phyloP scores from a whole-genome alignment of 2,888 invertebrate species.

The Arenicola marina region DNA sequence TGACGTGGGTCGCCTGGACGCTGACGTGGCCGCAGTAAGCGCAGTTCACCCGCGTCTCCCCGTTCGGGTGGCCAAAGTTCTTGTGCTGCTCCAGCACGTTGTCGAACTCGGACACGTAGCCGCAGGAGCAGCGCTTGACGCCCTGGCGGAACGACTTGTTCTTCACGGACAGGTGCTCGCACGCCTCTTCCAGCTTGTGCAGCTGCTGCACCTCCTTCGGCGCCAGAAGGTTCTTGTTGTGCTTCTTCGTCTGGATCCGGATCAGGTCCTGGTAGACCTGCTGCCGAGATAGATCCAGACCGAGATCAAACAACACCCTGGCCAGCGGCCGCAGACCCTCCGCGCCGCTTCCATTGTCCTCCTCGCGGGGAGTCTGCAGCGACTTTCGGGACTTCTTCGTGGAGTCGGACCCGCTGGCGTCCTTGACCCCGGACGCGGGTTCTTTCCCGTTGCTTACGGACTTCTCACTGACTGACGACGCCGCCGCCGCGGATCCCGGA shows the following conservation, averaged over 20 bases:
- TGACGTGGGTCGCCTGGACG: constrained; percentile 70
- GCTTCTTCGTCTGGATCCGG: constrained; percentile 81
- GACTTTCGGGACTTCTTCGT: no score
- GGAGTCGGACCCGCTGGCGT: no score
- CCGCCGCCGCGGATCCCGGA: no score
- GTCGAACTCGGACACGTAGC: constrained; percentile 15
- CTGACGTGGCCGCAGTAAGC: constrained; percentile 82
- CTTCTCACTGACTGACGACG: no score
- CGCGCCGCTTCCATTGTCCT: no score
- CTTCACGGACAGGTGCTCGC: constrained; percentile 3
- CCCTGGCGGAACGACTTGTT: constrained; percentile 9
- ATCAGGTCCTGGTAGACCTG: constrained; percentile 90
- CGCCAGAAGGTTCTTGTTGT: constrained; percentile 62
- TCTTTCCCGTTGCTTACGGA: no score
- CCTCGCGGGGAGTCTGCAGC: no score
- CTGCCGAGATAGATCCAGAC: constrained; percentile 87
- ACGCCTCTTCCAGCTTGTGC: constrained; percentile 64
- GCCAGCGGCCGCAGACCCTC: constrained; percentile 68
- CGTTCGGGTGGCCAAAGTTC: constrained; percentile 22
- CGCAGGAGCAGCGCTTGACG: constrained; percentile 15
- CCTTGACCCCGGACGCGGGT: no score
- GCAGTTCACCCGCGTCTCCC: constrained; percentile 67
- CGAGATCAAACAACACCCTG: constrained; percentile 88
- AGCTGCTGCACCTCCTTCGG: constrained; percentile 67
- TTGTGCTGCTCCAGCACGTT: constrained; percentile 23